These are phyloP conservation scores for Chelonus formosanus DNA, from an alignment of 2,888 invertebrate genomes.

Conservation along the genomic window DNA sequence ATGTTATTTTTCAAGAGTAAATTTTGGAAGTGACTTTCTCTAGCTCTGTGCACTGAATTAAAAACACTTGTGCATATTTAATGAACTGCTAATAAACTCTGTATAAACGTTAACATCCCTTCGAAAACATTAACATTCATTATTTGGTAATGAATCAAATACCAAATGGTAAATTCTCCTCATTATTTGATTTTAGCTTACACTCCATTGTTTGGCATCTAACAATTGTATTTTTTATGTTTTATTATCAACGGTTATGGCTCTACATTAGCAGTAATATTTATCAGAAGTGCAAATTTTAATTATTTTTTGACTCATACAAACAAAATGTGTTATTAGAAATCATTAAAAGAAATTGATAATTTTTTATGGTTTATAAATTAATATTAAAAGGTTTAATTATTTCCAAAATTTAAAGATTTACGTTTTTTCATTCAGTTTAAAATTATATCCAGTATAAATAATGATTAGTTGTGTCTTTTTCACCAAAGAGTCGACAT, in stretches of 20 bases:
- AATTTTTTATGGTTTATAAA: no score
- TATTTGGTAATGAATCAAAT: background rate
- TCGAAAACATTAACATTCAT: conserved; percentile 52
- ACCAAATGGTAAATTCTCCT: background rate
- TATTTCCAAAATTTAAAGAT: no score
- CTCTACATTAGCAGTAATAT: background rate
- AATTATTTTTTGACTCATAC: no score
- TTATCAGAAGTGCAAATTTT: no score
- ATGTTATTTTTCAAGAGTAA: background rate
- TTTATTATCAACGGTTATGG: background rate
- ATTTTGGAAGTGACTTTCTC: background rate
- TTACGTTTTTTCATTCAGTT: no score
- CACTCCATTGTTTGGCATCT: conserved; percentile 11
- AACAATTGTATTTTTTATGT: background rate
- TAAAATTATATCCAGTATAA: no score
- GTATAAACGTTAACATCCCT: conserved; percentile 60
- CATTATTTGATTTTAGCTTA: background rate
- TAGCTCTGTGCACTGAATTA: conserved; percentile 36
- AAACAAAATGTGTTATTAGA: no score
- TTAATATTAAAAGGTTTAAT: no score
- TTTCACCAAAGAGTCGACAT: no score
- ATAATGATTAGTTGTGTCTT: no score
- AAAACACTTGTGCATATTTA: conserved; percentile 41
- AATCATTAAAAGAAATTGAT: no score
- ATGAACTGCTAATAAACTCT: conserved; percentile 56